Base-by-base conservation (phyloP, 2,113 vertebrate species). In the Chascanopsetta lugubris region DNA sequence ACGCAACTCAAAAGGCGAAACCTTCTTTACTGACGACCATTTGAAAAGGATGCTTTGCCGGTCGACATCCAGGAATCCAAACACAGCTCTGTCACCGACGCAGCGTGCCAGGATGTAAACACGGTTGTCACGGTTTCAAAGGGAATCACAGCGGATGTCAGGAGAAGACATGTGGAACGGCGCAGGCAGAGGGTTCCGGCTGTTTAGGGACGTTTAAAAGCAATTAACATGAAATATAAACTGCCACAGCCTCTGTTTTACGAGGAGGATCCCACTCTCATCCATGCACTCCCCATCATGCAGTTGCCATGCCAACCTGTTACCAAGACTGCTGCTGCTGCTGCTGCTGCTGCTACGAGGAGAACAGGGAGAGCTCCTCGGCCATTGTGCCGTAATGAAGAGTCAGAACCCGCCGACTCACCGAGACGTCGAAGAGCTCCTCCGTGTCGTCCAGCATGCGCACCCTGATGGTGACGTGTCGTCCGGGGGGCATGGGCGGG, bases 401-500 rank as follows among this genome's bases (percentile, higher is more conserved):
- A 74, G 34, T 67, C 46, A 42, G 67, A 34, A 1, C 26, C 42
- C 18, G 56, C 46, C 3, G 34, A 90, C 96, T 97, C 93, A 99
- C 97, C 68, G 96, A 96, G 85, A 98, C 85, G 56, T 99, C 94
- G 29, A 99, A 98, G 18, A 94, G 92, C 91, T 98, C 95, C 88
- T 98, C 95, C 0, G 95, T 94, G 83, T 98, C 95, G 60, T 99
- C 97, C 91, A 99, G 85, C 95, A 99, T 95, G 62, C 94, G 95
- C 82, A 99, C 94, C 85, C 94, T 96, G 90, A 99, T 87, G 75
- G 95, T 92, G 82, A 95, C 46, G 1, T 93, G 94, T 27, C 97
- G 95, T 62, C 97, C 97, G 0, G 96, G 88, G 69, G 96, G 94
- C 66, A 94, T 95, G n/a, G 86, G 58, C 1, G 95, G 95, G 0